phyloP scores from a whole-genome alignment of 92 coral and sea anemone species.

The Muricea muricata region DNA sequence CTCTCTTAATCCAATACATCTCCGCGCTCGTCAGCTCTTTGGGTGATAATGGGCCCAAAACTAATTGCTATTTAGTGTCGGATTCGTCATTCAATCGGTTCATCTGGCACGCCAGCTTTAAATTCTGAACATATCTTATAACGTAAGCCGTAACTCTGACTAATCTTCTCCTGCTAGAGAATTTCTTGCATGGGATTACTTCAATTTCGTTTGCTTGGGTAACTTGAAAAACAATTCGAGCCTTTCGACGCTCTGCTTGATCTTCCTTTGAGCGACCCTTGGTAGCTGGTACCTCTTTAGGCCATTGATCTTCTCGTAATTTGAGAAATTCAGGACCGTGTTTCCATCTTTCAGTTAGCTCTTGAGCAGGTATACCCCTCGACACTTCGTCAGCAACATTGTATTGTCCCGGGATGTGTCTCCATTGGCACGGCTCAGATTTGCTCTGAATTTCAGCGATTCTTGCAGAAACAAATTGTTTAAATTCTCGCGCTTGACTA shows the following conservation, averaged over 20 bases:
- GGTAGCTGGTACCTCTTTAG: background rate
- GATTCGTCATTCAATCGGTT: too few relatives aligned
- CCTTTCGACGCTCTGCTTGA: background rate
- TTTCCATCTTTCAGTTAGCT: conserved; percentile 30
- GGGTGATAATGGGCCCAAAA: too few relatives aligned
- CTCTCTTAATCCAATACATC: too few relatives aligned
- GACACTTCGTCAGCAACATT: conserved; percentile 46
- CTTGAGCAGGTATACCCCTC: conserved; percentile 22
- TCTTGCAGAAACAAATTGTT: conserved; percentile 43
- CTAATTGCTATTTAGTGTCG: too few relatives aligned
- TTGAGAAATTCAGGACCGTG: conserved; percentile 44
- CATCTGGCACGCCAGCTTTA: too few relatives aligned
- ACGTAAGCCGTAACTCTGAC: too few relatives aligned
- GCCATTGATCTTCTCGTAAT: background rate
- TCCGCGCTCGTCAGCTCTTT: too few relatives aligned
- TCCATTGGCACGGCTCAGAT: conserved; percentile 28
- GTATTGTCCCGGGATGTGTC: conserved; percentile 6
- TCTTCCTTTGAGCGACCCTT: background rate
- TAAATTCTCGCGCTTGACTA: conserved; percentile 19
- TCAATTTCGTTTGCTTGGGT: background rate
- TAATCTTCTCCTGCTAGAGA: too few relatives aligned
- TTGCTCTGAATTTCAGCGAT: conserved; percentile 24
- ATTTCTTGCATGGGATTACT: too few relatives aligned
- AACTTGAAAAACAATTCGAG: background rate
- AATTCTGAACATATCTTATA: too few relatives aligned